A percentile compares a stretch with the other conserved stretches of the same genome.
These are phyloP conservation scores for Leiothrix lutea DNA, from an alignment of 2,113 vertebrate genomes.

Conservation along the genomic window DNA sequence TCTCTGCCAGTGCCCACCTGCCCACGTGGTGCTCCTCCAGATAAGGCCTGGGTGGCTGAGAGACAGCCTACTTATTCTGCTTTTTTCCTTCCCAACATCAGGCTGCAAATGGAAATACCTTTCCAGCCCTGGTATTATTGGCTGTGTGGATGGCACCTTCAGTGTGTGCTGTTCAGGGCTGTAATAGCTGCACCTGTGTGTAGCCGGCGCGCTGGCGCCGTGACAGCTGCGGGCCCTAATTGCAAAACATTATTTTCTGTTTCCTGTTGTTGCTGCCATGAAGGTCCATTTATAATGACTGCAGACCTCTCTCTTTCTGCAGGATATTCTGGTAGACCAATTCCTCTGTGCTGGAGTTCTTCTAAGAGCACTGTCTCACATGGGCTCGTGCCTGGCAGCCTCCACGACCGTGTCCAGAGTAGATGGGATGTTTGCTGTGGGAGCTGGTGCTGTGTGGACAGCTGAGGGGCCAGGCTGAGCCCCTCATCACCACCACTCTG, in stretches of 20 bases:
- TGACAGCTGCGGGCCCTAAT: conserved; percentile 79
- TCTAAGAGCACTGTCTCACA: background rate
- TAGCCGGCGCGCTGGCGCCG: conserved; percentile 47
- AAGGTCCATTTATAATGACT: conserved; percentile 52
- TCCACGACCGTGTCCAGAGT: rapidly evolving
- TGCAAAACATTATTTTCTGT: conserved; percentile 81
- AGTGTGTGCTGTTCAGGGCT: conserved; percentile 79
- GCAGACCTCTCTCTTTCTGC: background rate
- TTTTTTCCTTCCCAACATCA: conserved; percentile 67
- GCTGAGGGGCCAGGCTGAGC: background rate
- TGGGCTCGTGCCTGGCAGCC: background rate
- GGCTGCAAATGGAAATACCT: conserved; percentile 72
- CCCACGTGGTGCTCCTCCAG: background rate
- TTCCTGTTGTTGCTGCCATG: conserved; percentile 37
- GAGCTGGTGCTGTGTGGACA: background rate
- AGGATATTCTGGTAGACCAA: background rate
- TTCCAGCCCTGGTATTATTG: conserved; percentile 58
- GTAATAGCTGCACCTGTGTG: conserved; percentile 86
- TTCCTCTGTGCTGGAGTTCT: background rate
- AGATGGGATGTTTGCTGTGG: background rate
- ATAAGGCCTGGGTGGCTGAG: background rate
- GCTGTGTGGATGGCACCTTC: conserved; percentile 77
- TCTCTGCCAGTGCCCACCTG: no score
- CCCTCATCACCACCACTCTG: background rate
- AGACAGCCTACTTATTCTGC: conserved; percentile 21